These are phyloP conservation scores for Agrotis ipsilon DNA, from an alignment of 2,888 invertebrate species.

Conservation along the genomic window DNA sequence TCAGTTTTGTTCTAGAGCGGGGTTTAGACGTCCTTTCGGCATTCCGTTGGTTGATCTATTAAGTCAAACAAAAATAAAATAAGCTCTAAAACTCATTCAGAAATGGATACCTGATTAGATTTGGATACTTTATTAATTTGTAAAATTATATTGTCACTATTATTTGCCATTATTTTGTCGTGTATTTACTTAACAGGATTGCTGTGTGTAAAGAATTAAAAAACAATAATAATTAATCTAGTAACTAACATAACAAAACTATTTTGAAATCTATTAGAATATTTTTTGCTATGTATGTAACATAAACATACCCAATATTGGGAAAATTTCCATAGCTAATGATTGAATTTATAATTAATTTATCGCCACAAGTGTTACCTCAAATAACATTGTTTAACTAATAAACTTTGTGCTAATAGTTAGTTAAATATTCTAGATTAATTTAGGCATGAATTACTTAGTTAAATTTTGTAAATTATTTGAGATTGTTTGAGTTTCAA, in stretches of 20 bases:
- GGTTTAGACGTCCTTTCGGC: background rate
- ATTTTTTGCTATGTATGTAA: background rate
- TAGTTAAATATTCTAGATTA: background rate
- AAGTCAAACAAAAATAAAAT: too few species aligned
- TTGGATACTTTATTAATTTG: background rate
- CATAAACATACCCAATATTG: too few species aligned
- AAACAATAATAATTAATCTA: background rate
- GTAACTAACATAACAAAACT: background rate
- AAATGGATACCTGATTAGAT: too few species aligned
- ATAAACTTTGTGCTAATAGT: constrained; percentile 18
- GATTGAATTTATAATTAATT: background rate
- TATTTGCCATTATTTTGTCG: constrained; percentile 7
- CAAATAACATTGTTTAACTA: constrained; percentile 10
- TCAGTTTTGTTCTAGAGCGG: background rate
- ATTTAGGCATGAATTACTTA: constrained; percentile 21
- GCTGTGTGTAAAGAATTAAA: constrained; percentile 8
- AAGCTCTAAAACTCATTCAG: too few species aligned
- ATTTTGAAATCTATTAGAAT: background rate
- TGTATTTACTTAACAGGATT: constrained; percentile 41
- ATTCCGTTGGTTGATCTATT: too few species aligned
- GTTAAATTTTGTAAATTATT: background rate
- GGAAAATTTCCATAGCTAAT: background rate
- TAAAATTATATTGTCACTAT: constrained; percentile 17
- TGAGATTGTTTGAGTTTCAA: background rate
- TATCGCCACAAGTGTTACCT: background rate